Evolutionary conservation across 2,888 invertebrate genomes (phyloP).

Genomic region (Leptopilina drosophilae): DNA sequence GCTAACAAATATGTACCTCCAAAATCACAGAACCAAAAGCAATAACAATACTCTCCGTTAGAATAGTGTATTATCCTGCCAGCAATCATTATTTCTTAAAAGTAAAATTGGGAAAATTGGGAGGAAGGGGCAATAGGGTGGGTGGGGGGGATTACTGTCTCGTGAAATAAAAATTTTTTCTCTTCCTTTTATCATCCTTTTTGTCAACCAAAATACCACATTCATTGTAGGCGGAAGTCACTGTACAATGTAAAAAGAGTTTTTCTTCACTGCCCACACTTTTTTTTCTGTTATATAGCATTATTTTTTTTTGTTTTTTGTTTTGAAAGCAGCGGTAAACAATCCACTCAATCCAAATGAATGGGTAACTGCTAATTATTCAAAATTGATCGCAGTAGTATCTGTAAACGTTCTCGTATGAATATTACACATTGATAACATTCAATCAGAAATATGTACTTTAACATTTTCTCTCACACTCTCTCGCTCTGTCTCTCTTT

Average conservation of each 20-base stretch:
- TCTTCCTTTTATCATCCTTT: slow-evolving; percentile 50
- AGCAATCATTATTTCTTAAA: slow-evolving; percentile 61
- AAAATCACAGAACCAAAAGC: slow-evolving; percentile 76
- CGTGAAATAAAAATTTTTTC: slow-evolving; percentile 47
- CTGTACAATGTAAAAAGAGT: slow-evolving; percentile 76
- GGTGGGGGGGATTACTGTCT: slow-evolving; percentile 63
- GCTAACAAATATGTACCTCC: slow-evolving; percentile 75
- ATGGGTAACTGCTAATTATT: slow-evolving; percentile 71
- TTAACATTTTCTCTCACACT: background rate
- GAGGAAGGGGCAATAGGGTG: too few relatives aligned
- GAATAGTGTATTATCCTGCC: slow-evolving; percentile 69
- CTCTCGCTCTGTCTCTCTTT: too few relatives aligned
- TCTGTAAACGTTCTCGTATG: slow-evolving; percentile 66
- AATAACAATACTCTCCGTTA: slow-evolving; percentile 71
- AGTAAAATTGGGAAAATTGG: too few relatives aligned
- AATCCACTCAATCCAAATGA: slow-evolving; percentile 69
- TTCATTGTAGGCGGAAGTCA: slow-evolving; percentile 74
- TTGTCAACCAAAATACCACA: slow-evolving; percentile 64
- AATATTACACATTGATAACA: slow-evolving; percentile 59
- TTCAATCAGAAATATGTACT: slow-evolving; percentile 49
- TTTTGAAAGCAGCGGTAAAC: slow-evolving; percentile 66
- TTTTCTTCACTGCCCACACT: slow-evolving; percentile 63
- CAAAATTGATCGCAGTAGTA: slow-evolving; percentile 70
- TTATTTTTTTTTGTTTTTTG: too few relatives aligned
- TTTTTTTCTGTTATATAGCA: slow-evolving; percentile 15